A percentile compares a stretch with the other conserved stretches of the same genome.
Evolutionary conservation across 2,888 invertebrate genomes (phyloP).

Genomic region (Ecliptopera silaceata): DNA sequence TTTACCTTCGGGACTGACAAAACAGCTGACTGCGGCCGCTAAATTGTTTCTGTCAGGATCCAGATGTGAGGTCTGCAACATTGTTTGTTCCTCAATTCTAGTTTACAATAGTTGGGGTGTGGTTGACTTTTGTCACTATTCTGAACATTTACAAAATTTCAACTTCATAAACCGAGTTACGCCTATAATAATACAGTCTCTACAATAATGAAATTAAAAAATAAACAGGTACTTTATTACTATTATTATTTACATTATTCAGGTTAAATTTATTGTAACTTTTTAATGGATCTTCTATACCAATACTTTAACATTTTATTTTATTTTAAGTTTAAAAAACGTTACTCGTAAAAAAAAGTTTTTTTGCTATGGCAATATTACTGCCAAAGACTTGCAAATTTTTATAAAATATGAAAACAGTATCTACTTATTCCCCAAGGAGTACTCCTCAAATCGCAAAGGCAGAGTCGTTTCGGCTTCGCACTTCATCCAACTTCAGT

Average conservation of each 20-base stretch:
- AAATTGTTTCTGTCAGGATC: conserved; percentile 56
- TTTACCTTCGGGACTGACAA: conserved; percentile 29
- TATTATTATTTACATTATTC: too few species aligned
- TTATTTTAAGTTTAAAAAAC: too few species aligned
- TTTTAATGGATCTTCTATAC: too few species aligned
- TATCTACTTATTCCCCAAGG: conserved; percentile 4
- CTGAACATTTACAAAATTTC: background rate
- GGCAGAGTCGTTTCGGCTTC: background rate
- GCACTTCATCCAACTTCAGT: conserved; percentile 9
- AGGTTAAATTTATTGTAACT: too few species aligned
- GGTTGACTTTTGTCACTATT: conserved; percentile 31
- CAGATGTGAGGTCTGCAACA: conserved; percentile 57
- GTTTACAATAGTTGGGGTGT: conserved; percentile 51
- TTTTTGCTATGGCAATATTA: too few species aligned
- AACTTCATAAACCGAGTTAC: background rate
- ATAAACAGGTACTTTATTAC: too few species aligned
- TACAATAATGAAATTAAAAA: too few species aligned
- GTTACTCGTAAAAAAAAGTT: too few species aligned
- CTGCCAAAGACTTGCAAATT: background rate
- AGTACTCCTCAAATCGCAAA: conserved; percentile 16
- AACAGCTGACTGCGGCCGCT: conserved; percentile 24
- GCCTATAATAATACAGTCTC: too few species aligned
- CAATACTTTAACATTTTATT: too few species aligned
- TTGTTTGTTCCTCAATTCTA: conserved; percentile 55
- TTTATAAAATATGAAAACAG: background rate